Evolutionary conservation across 2,888 invertebrate genomes (phyloP).

Genomic region (Leptopterna dolabrata): DNA sequence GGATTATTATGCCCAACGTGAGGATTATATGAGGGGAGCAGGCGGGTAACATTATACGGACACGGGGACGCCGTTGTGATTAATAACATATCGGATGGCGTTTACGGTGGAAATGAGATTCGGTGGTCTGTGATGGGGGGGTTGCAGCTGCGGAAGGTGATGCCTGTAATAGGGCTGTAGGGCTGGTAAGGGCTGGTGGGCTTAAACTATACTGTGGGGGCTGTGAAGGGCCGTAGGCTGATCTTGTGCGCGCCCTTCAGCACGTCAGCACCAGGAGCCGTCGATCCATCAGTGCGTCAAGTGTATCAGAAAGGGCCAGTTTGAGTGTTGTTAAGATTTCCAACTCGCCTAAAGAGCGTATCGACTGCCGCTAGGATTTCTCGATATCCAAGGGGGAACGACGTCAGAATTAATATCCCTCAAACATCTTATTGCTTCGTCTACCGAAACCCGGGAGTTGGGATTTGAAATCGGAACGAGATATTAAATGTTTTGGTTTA

Average conservation of each 20-base stretch:
- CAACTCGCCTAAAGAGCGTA: no score
- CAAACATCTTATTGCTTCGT: no score
- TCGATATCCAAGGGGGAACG: no score
- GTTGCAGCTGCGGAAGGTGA: background rate
- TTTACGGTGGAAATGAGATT: background rate
- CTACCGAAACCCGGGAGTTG: no score
- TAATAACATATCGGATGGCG: background rate
- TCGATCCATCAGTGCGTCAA: background rate
- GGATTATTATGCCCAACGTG: background rate
- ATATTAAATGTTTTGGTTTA: no score
- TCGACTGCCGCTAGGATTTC: no score
- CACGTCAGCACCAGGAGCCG: background rate
- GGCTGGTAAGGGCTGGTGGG: no score
- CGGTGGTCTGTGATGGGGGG: background rate
- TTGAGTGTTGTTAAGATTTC: no score
- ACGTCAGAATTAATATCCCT: no score
- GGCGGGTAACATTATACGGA: background rate
- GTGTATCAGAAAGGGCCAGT: background rate
- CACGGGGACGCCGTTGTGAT: background rate
- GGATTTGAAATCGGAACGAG: no score
- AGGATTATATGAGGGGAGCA: background rate
- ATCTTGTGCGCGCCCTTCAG: background rate
- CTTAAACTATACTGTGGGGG: background rate
- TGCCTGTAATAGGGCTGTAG: background rate
- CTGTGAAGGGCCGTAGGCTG: background rate